Conservation (phyloP, 2,113 vertebrate species). For the Phycodurus eques region DNA sequence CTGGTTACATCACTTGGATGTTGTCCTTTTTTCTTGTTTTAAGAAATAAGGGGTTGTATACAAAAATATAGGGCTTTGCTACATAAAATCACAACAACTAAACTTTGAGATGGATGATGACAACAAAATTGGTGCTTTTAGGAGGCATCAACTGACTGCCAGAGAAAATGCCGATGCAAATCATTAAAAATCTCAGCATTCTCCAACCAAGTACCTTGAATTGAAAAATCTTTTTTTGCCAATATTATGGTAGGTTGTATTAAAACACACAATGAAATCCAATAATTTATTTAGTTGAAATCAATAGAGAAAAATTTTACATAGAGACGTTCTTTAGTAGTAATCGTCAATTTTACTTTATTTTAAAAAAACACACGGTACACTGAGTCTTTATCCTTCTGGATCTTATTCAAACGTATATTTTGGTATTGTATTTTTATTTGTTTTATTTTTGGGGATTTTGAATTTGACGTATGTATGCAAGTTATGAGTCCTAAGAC, state of each 20-base stretch:
- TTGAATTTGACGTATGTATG: no score
- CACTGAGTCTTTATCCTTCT: neutral
- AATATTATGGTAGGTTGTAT: neutral
- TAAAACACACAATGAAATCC: neutral
- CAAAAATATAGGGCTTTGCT: no score
- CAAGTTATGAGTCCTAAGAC: neutral
- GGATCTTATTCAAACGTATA: neutral
- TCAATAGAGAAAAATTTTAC: neutral
- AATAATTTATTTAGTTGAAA: neutral
- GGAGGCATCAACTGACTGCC: neutral
- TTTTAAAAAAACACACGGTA: no score
- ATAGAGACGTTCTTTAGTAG: neutral
- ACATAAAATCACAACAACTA: no score
- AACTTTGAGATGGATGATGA: neutral
- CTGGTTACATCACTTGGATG: neutral
- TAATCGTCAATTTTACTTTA: no score
- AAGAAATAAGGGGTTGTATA: no score
- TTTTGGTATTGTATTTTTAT: neutral
- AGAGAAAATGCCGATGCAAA: neutral
- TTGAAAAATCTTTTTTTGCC: neutral
- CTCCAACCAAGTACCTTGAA: neutral
- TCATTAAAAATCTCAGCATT: neutral
- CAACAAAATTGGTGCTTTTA: neutral
- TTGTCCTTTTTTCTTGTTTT: no score
- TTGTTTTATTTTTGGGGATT: neutral